Base-by-base conservation (phyloP, 2,113 vertebrate species). In the Podarcis raffonei region DNA sequence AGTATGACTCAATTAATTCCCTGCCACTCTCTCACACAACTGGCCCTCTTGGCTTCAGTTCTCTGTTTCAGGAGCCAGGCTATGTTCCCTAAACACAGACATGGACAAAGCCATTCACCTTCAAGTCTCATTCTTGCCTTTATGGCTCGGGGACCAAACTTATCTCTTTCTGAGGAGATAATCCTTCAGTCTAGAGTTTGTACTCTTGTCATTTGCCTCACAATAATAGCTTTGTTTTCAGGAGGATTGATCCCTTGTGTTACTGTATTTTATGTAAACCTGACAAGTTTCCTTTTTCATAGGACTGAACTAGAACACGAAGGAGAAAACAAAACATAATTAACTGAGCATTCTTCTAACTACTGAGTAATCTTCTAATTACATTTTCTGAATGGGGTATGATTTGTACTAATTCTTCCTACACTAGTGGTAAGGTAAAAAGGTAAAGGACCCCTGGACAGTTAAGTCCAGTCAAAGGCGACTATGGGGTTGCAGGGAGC, bases 1-100 rank as follows among this genome's bases (percentile, higher is more conserved):
- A 68, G 13, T 8, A 37, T 66, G 72, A 83, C 72, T 88, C 87
- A 77, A 23, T 83, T 83, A 62, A 83, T 35, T 77, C 62, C n/a
- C 39, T 83, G 81, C 79, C 25, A 68, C 72, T 83, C 32, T 39
- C 42, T 71, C 37, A 72, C 20, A 32, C 35, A 76, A 88, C 80
- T 76, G 53, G 37, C 66, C 71, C 11, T 32, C 13, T 75, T 76
- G 13, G 72, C 59, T 76, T 23, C 53, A 75, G 7, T 8, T 76
- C 59, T 25, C 71, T n/a, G 22, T 48, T 48, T 88, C 30, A 48
- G 23, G 37, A 68, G 72, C 39, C n/a, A 68, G 62, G 75, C 27
- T 32, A 23, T 18, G 30, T 88, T 83, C 37, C 13, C 59, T 77
- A 83, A 83, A 76, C 13, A 83, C 68, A 37, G 37, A 12, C 7